Evolutionary conservation across 2,888 invertebrate species (phyloP), one percentile per base, ranked within the genome.

Genomic region (Tiphia femorata): DNA sequence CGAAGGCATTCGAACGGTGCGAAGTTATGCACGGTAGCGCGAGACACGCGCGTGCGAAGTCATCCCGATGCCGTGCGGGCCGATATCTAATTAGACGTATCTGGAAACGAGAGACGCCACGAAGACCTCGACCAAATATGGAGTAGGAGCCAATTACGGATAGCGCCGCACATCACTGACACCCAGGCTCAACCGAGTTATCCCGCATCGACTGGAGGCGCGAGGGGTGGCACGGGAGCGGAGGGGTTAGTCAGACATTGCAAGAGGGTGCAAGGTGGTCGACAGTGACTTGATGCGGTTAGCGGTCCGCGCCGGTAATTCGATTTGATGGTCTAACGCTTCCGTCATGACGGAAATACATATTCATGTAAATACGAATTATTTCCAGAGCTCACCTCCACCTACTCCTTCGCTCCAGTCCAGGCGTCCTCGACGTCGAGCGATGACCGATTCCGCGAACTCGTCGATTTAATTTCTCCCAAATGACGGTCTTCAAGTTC

Each of bases 211-310:
- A 49, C 62, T 58, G 53, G 38, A 33, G 35, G 51, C 33, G 7
- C 8, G 19, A 20, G 38, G 8, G 12, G 16, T 37, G 37, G 21
- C 3, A 19, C 16, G 23, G 12, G 49, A 40, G 41, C 49, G 59
- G 52, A 60, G 49, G 65, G 67, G 68, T 70, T 73, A 70, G 76
- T 76, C 72, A 68, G 73, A 74, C 67, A 64, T 48, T 57, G 68
- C 67, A 65, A 62, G 63, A 67, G 62, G 62, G 58, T 65, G 67
- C 66, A 75, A 78, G 75, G 72, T 75, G 72, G 72, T 62, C 72
- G 75, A 76, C 75, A 78, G 76, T 74, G 78, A 79, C 77, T 78
- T 76, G 77, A 79, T 74, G 75, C 67, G 74, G 78, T 78, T 79
- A 78, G 72, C 73, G 72, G 74, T 70, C 76, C 73, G 78, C 67